Percentiles rank a stretch among this genome's conserved stretches.
Evolutionary conservation across 30 jellyfish, hydroid and myxozoan species (phyloP).

Genomic region (Catostylus mosaicus): DNA sequence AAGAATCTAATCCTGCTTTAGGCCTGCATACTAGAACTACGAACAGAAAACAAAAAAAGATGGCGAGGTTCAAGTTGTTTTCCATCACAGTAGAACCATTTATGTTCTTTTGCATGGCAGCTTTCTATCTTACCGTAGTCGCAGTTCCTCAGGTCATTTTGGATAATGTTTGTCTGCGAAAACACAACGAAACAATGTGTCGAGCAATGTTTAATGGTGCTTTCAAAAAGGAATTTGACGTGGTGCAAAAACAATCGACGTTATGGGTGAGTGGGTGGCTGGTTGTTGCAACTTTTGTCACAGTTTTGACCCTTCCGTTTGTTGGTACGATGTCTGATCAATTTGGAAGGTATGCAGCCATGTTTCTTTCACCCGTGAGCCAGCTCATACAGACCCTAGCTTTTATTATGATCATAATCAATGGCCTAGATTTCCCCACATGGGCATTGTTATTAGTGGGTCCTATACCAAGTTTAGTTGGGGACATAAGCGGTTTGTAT

Average conservation of each 20-base stretch:
- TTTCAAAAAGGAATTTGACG: constrained; percentile 26
- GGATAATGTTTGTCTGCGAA: constrained; percentile 23
- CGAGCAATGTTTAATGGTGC: constrained; percentile 19
- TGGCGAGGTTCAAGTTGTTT: not conserved
- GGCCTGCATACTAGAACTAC: too few species aligned
- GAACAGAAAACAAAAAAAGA: too few species aligned
- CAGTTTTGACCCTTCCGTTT: constrained; percentile 12
- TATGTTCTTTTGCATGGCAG: constrained; percentile 19
- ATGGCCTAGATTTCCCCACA: constrained; percentile 1
- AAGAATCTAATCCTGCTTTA: too few species aligned
- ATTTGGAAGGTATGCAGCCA: constrained; percentile 10
- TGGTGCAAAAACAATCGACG: constrained; percentile 20
- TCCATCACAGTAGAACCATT: constrained; percentile 32
- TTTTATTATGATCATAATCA: not conserved
- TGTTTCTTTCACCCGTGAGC: constrained; percentile 10
- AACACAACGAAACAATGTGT: constrained; percentile 28
- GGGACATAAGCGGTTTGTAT: constrained; percentile 6
- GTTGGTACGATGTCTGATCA: constrained; percentile 18
- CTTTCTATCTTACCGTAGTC: constrained; percentile 21
- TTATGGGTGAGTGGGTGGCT: constrained; percentile 20
- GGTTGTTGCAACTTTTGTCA: not conserved
- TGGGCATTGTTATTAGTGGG: constrained; percentile 3
- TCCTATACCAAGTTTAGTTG: constrained; percentile 11
- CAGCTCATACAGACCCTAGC: constrained; percentile 19
- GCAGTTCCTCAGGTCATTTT: constrained; percentile 40